Percentiles rank a stretch among this genome's conserved stretches.
phyloP scores from a whole-genome alignment of 2,888 invertebrate genomes.

The Agrilus cyanescens region DNA sequence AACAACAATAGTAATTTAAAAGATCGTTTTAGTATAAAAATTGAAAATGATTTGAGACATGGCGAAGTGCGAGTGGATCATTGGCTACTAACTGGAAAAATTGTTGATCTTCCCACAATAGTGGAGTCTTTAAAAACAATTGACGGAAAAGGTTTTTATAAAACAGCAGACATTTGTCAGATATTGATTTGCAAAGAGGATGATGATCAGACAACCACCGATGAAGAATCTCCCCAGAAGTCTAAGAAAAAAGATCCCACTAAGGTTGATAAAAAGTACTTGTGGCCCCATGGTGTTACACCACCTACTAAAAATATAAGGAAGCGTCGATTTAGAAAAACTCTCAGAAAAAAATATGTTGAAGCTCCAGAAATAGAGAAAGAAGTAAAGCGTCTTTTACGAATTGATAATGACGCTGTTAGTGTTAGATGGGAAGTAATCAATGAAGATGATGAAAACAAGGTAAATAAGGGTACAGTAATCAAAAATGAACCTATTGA shows the following conservation, averaged over 20 bases:
- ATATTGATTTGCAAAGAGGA: slow-evolving; percentile 82
- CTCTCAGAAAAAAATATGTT: slow-evolving; percentile 90
- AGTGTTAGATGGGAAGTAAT: slow-evolving; percentile 79
- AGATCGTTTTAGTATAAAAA: slow-evolving; percentile 71
- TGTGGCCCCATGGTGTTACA: slow-evolving; percentile 92
- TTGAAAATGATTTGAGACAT: slow-evolving; percentile 80
- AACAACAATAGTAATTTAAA: slow-evolving; percentile 65
- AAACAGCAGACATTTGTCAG: slow-evolving; percentile 94
- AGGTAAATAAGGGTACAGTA: slow-evolving; percentile 33
- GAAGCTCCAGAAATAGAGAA: slow-evolving; percentile 98
- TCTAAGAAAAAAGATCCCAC: slow-evolving; percentile 74
- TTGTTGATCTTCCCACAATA: slow-evolving; percentile 84
- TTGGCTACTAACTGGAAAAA: slow-evolving; percentile 74
- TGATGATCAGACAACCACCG: slow-evolving; percentile 61
- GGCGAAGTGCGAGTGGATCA: slow-evolving; percentile 84
- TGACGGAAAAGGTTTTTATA: slow-evolving; percentile 93
- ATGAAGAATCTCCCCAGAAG: slow-evolving; percentile 68
- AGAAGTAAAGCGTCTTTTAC: slow-evolving; percentile 84
- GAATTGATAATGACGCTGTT: slow-evolving; percentile 87
- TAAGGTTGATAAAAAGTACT: slow-evolving; percentile 76
- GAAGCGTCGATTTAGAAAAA: slow-evolving; percentile 84
- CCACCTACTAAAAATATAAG: slow-evolving; percentile 93
- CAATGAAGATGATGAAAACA: slow-evolving; percentile 71
- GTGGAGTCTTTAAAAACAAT: slow-evolving; percentile 92
- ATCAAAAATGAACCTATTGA: slow-evolving; percentile 31